A percentile compares a stretch with the other conserved stretches of the same genome.
phyloP scores from a whole-genome alignment of 2,888 invertebrate species.

The Dyspetes luteomarginatus region DNA sequence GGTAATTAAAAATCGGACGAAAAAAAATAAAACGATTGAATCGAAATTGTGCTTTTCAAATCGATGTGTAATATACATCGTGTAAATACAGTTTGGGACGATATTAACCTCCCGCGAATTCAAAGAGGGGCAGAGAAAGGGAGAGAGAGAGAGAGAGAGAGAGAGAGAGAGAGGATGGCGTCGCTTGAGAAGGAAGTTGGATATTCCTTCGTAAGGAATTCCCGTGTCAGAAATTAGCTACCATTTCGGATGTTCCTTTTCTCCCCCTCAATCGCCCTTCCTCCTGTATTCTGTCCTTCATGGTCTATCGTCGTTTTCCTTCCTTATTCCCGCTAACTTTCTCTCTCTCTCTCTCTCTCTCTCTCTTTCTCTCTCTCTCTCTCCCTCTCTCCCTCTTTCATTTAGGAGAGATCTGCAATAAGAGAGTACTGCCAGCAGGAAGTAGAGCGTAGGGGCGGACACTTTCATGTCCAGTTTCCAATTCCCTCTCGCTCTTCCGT shows the following conservation, averaged over 20 bases:
- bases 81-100: constrained; percentile 26
- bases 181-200: constrained; percentile 25
- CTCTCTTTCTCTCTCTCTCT: constrained; percentile 39
- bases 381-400: constrained; percentile 62
- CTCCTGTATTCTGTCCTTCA: constrained; percentile 9
- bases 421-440: constrained; percentile 68
- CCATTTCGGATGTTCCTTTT: constrained; percentile 64
- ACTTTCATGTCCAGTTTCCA: constrained; percentile 70
- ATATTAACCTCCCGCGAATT: constrained; percentile 27
- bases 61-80: constrained; percentile 27
- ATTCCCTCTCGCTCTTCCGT: constrained; percentile 65
- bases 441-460: constrained; percentile 13
- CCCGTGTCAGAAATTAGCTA: constrained; percentile 76
- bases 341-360: constrained; percentile 37
- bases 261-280: constrained; percentile 26
- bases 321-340: constrained; percentile 2
- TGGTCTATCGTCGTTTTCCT: background rate
- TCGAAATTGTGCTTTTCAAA: background rate
- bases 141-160: background rate
- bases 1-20: constrained; percentile 8
- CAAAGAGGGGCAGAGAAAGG: background rate
- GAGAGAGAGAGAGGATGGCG: background rate
- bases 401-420: constrained; percentile 75
- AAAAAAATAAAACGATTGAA: background rate
- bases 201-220: constrained; percentile 35